Percentiles rank a stretch among this genome's conserved stretches.
Evolutionary conservation across 2,797 vertebrate genomes (phyloP).

Genomic region (Fistularia tabacaria): DNA sequence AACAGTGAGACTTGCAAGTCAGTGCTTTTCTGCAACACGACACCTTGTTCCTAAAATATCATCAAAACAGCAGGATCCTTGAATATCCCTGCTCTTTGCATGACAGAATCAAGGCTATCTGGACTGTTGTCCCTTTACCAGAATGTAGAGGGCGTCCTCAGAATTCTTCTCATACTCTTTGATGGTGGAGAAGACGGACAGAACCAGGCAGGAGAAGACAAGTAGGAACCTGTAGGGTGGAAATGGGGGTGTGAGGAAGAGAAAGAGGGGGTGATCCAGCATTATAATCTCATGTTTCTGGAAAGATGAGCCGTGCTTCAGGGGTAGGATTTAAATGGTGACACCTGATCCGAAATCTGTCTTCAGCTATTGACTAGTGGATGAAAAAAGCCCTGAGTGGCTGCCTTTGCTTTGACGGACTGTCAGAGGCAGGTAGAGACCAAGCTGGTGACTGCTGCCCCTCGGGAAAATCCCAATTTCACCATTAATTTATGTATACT

Average conservation of each 20-base stretch:
- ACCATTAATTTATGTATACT: too few species aligned
- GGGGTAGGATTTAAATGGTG: background rate
- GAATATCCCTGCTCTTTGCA: too few species aligned
- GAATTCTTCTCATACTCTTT: constrained; percentile 96
- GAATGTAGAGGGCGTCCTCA: constrained; percentile 92
- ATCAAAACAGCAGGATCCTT: too few species aligned
- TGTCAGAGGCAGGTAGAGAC: too few species aligned
- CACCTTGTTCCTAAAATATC: too few species aligned
- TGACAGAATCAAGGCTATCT: too few species aligned
- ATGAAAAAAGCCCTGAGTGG: too few species aligned
- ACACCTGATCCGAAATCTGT: constrained; percentile 15
- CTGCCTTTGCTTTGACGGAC: too few species aligned
- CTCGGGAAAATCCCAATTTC: too few species aligned
- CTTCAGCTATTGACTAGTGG: constrained; percentile 3
- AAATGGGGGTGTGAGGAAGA: background rate
- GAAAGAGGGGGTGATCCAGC: background rate
- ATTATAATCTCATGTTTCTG: background rate
- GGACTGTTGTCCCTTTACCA: constrained; percentile 72
- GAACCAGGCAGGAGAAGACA: constrained; percentile 95
- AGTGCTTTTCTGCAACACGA: too few species aligned
- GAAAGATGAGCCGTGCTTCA: constrained; percentile 4
- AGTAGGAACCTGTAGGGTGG: constrained; percentile 83
- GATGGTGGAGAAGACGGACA: constrained; percentile 98
- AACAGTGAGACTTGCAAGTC: too few species aligned
- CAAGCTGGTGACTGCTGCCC: too few species aligned